Evolutionary conservation across 2,797 vertebrate genomes (phyloP), one percentile per base, ranked within the genome.

Genomic region (Glyptemys insculpta): DNA sequence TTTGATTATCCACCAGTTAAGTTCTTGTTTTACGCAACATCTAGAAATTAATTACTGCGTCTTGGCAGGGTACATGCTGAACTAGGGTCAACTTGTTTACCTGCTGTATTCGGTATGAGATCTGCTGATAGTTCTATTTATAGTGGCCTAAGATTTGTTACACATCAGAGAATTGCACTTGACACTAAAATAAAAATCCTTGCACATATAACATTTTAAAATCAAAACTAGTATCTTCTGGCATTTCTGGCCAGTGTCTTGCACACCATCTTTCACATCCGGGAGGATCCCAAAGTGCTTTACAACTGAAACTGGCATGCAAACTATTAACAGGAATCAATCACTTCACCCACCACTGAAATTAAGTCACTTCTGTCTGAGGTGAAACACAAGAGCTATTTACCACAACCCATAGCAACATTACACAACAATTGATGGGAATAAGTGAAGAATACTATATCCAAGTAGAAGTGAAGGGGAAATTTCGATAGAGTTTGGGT

Each of bases 21-120:
- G 57, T 72, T 76, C 18, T 62, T 83, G n/a, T 85, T 93, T 88
- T 68, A 76, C 4, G 6, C 29, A 86, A 34, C 74, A 87, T 88
- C 62, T 89, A 94, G 59, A 97, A 96, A 97, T 95, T 83, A 95
- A 94, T 94, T 90, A 86, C 85, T 87, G 81, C 79, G 92, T 96
- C 97, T 93, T 95, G 81, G 84, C 83, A 96, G 21, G 29, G 84
- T 91, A 97, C 84, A 95, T 53, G 34, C 79, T 94, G 96, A 97
- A 94, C 83, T 92, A 85, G 72, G 4, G 10, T 95, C 95, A 95
- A 87, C 44, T 93, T 97, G 91, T 89, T 97, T 86, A 91, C 65
- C 93, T 96, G 76, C 82, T 93, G 83, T 89, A 92, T 90, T 91
- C 1, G 0, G 88, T 96, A 85, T 89, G 91, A 94, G 83, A 95